These are phyloP conservation scores for Cossypha niveicapilla DNA, from an alignment of 2,797 vertebrate species.

Conservation along the genomic window DNA sequence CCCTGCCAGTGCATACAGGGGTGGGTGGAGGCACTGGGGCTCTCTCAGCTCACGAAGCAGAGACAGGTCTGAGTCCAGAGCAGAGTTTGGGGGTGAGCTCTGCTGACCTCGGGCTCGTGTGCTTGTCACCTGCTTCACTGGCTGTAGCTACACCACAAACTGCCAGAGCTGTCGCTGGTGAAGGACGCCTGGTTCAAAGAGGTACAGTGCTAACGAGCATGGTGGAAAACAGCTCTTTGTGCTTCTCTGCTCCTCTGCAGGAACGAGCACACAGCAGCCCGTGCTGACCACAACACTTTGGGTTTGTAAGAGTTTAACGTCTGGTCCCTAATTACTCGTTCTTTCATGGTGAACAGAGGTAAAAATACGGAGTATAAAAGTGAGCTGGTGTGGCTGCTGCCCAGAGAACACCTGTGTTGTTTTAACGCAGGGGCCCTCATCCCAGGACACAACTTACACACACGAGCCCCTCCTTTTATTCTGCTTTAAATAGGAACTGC, in stretches of 20 bases:
- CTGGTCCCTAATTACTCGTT: not conserved
- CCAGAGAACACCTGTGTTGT: not conserved
- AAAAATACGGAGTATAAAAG: not conserved
- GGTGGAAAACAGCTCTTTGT: not conserved
- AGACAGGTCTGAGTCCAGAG: not conserved
- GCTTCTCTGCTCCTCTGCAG: not conserved
- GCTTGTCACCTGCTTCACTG: not conserved
- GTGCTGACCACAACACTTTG: not conserved
- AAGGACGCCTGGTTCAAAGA: not conserved
- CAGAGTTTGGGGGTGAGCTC: not conserved
- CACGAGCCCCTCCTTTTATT: not conserved
- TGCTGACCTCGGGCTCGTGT: not conserved
- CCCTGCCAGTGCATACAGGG: fast-evolving
- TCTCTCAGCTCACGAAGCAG: not conserved
- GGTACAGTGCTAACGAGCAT: not conserved
- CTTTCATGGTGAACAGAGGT: not conserved
- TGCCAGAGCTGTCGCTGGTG: not conserved
- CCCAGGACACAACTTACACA: not conserved
- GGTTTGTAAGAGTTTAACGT: not conserved
- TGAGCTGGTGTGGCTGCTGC: not conserved
- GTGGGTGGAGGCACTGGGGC: not conserved
- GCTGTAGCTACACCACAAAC: not conserved
- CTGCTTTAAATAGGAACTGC: not conserved
- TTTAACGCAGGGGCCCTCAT: not conserved
- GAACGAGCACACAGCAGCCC: not conserved